Evolutionary conservation across 1,140 invertebrate species (phyloP), one percentile per base, ranked within the genome.

Genomic region (Lanistes nyassanus): DNA sequence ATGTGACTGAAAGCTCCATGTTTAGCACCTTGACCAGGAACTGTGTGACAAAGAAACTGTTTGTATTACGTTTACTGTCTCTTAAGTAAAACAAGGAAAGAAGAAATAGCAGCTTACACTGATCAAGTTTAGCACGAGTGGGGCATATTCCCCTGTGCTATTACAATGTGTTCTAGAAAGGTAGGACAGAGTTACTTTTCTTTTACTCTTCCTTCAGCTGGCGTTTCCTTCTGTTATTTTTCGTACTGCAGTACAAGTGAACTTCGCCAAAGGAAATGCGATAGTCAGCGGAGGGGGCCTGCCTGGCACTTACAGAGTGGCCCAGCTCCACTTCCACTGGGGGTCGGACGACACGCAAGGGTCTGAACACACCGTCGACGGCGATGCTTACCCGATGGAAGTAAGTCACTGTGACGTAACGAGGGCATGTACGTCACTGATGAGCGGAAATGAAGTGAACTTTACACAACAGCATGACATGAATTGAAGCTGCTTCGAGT

Each of bases 291-390:
- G 76, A 19, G 82, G 79, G 0, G 79, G 77, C 29, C 72, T 85
- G 1, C 26, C 21, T 6, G 76, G 42, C 26, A 71, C 58, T 16
- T 86, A 83, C 64, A 82, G 73, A 34, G 71, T 79, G 11, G 75
- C 64, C 0, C 81, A 85, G 51, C 80, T 87, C n/a, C 85, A 87
- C 69, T 84, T 87, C 73, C 85, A 88, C 77, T 87, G 85, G 85
- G 85, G 85, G 16, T 51, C 34, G 13, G 76, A 82, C 21, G 71
- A 80, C 29, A 56, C 3, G 1, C 21, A 74, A 5, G 85, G 85
- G 21, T 87, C 85, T 5, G 85, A 88, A 77, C 85, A 87, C 56
- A 75, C 70, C 7, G 53, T 80, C 29, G 68, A 86, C 37, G 77
- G 78, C 19, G 73, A 76, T 53, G 23, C 56, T 5, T 85, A 72